Evolutionary conservation across 2,888 invertebrate species (phyloP), one percentile per base, ranked within the genome.

Genomic region (Spodoptera picta): DNA sequence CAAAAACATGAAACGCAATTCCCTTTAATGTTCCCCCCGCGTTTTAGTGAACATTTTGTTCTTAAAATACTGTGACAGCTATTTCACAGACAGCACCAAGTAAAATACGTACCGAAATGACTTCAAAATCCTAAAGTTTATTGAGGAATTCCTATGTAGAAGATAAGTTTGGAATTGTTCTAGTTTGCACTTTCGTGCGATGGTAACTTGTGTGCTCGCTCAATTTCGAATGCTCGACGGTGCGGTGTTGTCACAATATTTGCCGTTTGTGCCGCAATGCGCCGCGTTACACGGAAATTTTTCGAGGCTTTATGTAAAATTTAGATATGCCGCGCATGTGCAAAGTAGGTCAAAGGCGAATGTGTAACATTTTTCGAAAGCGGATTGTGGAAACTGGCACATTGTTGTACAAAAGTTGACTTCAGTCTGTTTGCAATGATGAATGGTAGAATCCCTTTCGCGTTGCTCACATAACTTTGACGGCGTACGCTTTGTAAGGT

Each of bases 191-290:
- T 77, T 69, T 69, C 64, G 56, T 64, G 60, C 47, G 53, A 65
- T 65, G 49, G 48, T 24, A 57, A 58, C 59, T 75, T 71, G 69
- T 71, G 57, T 63, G 64, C 60, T 70, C 74, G 71, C 72, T 78
- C 75, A 76, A 79, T 82, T 76, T 62, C 56, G 70, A 79, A 77
- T 72, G 75, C 64, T 75, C 59, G 54, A 27, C 62, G 61, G 69
- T 59, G 67, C 73, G 77, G 70, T 80, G 74, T 81, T 83, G 85
- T 84, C 82, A 83, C 84, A 83, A 82, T 84, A 84, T 85, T 86
- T 82, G 82, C 73, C 46, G 63, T 70, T 42, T 69, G 71, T 85
- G 76, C 82, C 84, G 85, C 85, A 85, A 68, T 85, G 85, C 85
- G 85, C 85, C 77, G 73, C 68, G 69, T 77, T 81, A 81, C 80